These are phyloP conservation scores for Lamellibrachia columna DNA, from an alignment of 2,888 invertebrate species.

Conservation along the genomic window DNA sequence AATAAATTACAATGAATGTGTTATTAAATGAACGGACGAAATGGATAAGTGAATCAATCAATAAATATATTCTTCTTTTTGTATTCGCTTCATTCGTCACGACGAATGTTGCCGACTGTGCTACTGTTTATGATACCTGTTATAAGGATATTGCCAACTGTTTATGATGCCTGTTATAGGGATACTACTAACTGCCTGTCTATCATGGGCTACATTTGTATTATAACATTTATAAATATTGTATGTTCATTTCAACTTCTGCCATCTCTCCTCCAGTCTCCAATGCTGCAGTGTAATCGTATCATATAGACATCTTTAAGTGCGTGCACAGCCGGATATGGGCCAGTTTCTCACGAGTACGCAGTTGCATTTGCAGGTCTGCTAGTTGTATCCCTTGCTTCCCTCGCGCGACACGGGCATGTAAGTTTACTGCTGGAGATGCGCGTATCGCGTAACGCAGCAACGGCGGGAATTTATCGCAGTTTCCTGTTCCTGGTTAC, in stretches of 20 bases:
- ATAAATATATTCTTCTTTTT: not conserved
- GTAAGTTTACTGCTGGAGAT: not conserved
- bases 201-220: not conserved
- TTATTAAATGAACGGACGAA: not conserved
- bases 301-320: not conserved
- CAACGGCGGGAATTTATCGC: conserved; percentile 9
- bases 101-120: not conserved
- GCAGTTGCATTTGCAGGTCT: not conserved
- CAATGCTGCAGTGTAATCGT: too few relatives aligned
- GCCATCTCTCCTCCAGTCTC: not conserved
- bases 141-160: not conserved
- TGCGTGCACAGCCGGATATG: not conserved
- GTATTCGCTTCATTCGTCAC: not conserved
- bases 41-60: not conserved
- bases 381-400: not conserved
- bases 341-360: not conserved
- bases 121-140: not conserved
- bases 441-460: not conserved
- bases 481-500: not conserved
- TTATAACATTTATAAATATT: not conserved
- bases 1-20: not conserved
- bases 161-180: not conserved
- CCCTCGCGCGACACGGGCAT: not conserved
- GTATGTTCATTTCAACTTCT: not conserved
- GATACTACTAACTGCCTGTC: not conserved